Base-by-base conservation (phyloP, 30 jellyfish, hydroid and myxozoan species). In the Mastigias papua region DNA sequence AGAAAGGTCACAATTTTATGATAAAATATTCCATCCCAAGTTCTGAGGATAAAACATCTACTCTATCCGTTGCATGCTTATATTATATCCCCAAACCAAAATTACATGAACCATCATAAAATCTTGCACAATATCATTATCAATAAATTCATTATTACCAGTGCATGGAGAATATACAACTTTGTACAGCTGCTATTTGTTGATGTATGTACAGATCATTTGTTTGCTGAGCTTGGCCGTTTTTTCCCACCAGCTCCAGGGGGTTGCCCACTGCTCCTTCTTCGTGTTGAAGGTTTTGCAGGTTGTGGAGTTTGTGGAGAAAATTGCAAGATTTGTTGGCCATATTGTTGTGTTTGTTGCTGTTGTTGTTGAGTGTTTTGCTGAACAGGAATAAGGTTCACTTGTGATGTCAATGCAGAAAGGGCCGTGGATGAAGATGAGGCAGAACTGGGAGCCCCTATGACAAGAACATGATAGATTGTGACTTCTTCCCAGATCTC, bases 371-470 rank as follows among this genome's bases (percentile, higher is more conserved):
- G 99, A 28, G 91, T 97, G 20, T 78, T 81, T 64, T 83, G 96
- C 57, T 95, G 99, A 35, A 95, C 98, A 21, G 97, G 99, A 63
- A 95, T 86, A 50, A 95, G 93, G 89, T 95, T 95, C 34, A 95
- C 99, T 75, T 95, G 99, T 27, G 99, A 89, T 68, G 99, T 95
- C 86, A 95, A 76, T 29, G 99, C 98, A 22, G 99, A 92, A 31
- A 92, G 88, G 21, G 98, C 98, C 10, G 98, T 92, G 4, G 98
- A 86, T 16, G 98, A 54, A 54, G 92, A 74, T 23, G 94, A 87
- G 54, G 86, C 88, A 8, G 82, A 35, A 37, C 84, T 64, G 21
- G 82, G 76, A 33, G 80, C 80, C 3, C 96, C 90, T 87, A 58
- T 15, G 23, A 20, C 35, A 63, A 27, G 25, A 16, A 54, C 0